These are phyloP conservation scores for Gobius niger DNA, from an alignment of 2,113 vertebrate genomes.

Conservation along the genomic window DNA sequence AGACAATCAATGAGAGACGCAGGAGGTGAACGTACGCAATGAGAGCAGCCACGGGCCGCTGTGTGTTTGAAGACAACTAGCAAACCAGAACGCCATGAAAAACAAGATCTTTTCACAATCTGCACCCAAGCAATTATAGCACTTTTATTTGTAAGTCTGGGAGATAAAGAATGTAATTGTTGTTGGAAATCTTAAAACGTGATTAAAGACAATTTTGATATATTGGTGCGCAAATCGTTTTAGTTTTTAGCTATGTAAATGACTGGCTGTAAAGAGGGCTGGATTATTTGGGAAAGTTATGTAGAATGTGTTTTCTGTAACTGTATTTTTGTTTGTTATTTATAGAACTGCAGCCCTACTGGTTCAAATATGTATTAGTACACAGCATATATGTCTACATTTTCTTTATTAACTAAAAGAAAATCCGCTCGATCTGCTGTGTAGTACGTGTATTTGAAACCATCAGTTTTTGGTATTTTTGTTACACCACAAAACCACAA, in stretches of 20 bases:
- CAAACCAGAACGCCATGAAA: slow-evolving; percentile 50
- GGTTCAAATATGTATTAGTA: background rate
- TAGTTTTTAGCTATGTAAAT: too few species aligned
- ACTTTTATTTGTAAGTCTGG: slow-evolving; percentile 37
- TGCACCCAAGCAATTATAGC: slow-evolving; percentile 23
- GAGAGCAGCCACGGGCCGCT: slow-evolving; percentile 39
- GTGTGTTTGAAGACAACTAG: slow-evolving; percentile 61
- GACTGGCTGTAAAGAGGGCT: too few species aligned
- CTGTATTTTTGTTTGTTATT: background rate
- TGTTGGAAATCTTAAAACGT: slow-evolving; percentile 16
- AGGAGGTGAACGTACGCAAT: slow-evolving; percentile 63
- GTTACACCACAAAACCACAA: too few species aligned
- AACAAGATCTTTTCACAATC: slow-evolving; percentile 22
- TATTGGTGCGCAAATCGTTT: background rate
- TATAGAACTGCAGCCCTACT: background rate
- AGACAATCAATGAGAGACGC: slow-evolving; percentile 64
- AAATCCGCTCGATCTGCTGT: too few species aligned
- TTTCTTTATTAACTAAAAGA: too few species aligned
- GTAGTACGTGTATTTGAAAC: too few species aligned
- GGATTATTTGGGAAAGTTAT: background rate
- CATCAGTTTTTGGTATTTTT: too few species aligned
- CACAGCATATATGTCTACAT: slow-evolving; percentile 62
- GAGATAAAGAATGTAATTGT: slow-evolving; percentile 18
- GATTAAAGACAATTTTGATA: background rate
- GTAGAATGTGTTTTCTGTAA: background rate